These are phyloP conservation scores for Nomada lathburiana DNA, from an alignment of 2,888 invertebrate species.

Conservation along the genomic window DNA sequence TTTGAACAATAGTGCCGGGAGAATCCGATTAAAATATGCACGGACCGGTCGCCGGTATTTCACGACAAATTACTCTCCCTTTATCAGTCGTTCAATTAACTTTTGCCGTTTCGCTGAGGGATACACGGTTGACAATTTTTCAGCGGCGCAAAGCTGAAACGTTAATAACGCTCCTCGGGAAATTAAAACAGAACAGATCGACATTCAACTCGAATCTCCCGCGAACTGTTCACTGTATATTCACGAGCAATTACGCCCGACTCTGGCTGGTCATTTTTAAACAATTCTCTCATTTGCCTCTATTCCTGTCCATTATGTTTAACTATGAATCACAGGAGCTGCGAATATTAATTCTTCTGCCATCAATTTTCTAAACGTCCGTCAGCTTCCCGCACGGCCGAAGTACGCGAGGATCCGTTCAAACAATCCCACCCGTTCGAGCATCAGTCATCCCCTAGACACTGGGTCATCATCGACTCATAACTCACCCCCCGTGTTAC, in stretches of 20 bases:
- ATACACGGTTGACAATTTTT: neutral
- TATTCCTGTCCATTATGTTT: neutral
- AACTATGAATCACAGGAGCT: neutral
- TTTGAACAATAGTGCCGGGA: neutral
- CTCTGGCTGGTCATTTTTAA: neutral
- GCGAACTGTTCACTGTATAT: neutral
- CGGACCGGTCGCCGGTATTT: neutral
- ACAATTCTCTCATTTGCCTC: neutral
- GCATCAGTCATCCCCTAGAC: slow-evolving; percentile 21
- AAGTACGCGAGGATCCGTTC: slow-evolving; percentile 12
- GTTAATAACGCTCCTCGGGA: neutral
- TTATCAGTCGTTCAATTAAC: neutral
- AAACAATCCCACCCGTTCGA: neutral
- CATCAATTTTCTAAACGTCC: neutral
- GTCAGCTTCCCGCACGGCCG: no score
- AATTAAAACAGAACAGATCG: neutral
- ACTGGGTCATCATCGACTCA: slow-evolving; percentile 41
- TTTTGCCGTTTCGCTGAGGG: neutral
- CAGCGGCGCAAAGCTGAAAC: neutral
- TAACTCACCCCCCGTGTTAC: slow-evolving; percentile 18
- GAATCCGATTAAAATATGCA: neutral
- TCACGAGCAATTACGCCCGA: no score
- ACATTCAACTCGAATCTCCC: neutral
- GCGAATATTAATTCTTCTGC: neutral
- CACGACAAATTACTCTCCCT: neutral